Percentiles rank a stretch among this genome's conserved stretches.
These are phyloP conservation scores for Brachyptera putata DNA, from an alignment of 2,888 invertebrate species.

Conservation along the genomic window DNA sequence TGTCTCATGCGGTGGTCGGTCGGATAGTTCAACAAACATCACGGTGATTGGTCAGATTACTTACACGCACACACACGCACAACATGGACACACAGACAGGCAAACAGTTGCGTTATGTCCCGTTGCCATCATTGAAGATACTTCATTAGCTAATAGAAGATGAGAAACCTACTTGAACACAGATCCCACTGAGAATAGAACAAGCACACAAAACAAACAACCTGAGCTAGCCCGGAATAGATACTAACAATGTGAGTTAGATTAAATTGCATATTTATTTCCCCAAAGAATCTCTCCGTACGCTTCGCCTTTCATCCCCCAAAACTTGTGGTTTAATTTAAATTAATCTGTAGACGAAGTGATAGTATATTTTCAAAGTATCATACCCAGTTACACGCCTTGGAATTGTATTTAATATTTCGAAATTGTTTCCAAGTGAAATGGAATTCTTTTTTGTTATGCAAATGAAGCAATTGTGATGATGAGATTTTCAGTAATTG, in stretches of 20 bases:
- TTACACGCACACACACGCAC: constrained; percentile 10
- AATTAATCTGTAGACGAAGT: neutral
- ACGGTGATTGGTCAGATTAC: constrained; percentile 12
- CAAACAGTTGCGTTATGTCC: no score
- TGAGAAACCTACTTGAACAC: no score
- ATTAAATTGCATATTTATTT: constrained; percentile 23
- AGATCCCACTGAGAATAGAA: neutral
- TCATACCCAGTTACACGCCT: neutral
- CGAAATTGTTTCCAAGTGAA: constrained; percentile 2
- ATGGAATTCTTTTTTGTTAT: neutral
- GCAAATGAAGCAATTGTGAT: no score
- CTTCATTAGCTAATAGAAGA: constrained; percentile 19
- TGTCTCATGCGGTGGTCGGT: neutral
- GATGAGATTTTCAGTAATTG: no score
- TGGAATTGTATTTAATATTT: constrained; percentile 2
- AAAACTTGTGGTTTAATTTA: neutral
- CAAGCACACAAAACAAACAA: no score
- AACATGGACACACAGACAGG: no score
- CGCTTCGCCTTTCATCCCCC: neutral
- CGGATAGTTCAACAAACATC: neutral
- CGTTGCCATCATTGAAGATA: neutral
- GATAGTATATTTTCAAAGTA: neutral
- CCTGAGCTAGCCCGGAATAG: no score
- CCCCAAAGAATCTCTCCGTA: constrained; percentile 3
- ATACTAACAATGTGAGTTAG: constrained; percentile 5